phyloP scores from a whole-genome alignment of 2,888 invertebrate species.

The Micoletzkya japonica region DNA sequence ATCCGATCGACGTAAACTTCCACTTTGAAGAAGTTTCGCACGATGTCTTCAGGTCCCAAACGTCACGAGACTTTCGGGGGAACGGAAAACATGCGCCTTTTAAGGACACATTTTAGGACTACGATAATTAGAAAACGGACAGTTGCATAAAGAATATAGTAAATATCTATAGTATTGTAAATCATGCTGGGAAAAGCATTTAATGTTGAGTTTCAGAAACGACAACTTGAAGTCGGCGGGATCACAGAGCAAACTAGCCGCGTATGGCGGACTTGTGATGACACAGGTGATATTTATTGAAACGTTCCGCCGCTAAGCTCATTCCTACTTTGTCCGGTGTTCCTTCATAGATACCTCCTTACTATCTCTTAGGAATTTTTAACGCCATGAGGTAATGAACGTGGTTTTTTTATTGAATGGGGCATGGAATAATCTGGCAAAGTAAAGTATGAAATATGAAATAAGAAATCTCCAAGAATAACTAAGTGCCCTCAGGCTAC shows the following conservation, averaged over 20 bases:
- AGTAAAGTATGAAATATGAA: background rate
- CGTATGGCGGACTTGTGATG: conserved; percentile 8
- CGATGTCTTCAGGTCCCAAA: conserved; percentile 11
- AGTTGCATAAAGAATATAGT: no score
- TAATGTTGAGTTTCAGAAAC: conserved; percentile 6
- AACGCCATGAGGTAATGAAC: no score
- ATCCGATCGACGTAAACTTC: conserved; percentile 10
- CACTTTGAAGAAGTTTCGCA: background rate
- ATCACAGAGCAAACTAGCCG: background rate
- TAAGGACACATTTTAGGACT: no score
- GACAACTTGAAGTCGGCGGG: conserved; percentile 6
- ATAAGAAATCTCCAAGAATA: background rate
- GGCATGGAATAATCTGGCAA: background rate
- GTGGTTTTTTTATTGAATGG: background rate
- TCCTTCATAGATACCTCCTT: no score
- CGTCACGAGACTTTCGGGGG: no score
- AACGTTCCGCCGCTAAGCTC: background rate
- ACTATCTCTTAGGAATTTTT: no score
- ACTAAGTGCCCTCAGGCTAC: background rate
- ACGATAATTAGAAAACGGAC: no score
- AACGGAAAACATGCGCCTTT: no score
- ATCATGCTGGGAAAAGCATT: no score
- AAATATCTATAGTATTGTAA: no score
- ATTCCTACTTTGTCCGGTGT: background rate
- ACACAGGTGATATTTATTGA: background rate